These are phyloP conservation scores for Philereme vetulata DNA, from an alignment of 2,888 invertebrate genomes.

Conservation along the genomic window DNA sequence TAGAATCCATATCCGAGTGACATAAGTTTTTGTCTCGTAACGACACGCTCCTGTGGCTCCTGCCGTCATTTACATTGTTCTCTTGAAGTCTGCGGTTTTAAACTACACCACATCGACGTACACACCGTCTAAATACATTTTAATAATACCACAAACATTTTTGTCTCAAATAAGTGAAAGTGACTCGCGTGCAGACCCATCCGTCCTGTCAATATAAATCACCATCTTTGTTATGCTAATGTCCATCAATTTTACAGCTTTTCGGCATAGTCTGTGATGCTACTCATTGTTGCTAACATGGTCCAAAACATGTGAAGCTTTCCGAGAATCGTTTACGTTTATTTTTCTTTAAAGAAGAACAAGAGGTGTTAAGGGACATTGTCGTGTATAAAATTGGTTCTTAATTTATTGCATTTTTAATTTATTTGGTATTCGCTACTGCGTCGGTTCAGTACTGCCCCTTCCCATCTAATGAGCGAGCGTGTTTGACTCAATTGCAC, in stretches of 20 bases:
- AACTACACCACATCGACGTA: slow-evolving; percentile 62
- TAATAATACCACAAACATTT: slow-evolving; percentile 54
- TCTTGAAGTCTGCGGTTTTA: slow-evolving; percentile 67
- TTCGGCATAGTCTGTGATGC: slow-evolving; percentile 67
- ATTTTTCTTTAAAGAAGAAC: slow-evolving; percentile 46
- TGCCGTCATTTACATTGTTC: slow-evolving; percentile 65
- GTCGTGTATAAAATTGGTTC: slow-evolving; percentile 39
- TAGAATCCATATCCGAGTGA: slow-evolving; percentile 74
- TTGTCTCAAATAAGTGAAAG: slow-evolving; percentile 71
- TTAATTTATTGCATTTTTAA: slow-evolving; percentile 45
- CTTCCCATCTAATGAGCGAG: slow-evolving; percentile 77
- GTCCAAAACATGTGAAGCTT: slow-evolving; percentile 64
- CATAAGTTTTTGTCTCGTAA: slow-evolving; percentile 75
- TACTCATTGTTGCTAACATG: slow-evolving; percentile 59
- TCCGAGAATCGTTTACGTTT: slow-evolving; percentile 63
- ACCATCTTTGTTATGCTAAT: slow-evolving; percentile 80
- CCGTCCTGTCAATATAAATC: slow-evolving; percentile 70
- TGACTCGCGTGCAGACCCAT: slow-evolving; percentile 58
- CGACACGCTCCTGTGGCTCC: slow-evolving; percentile 67
- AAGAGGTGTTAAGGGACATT: slow-evolving; percentile 36
- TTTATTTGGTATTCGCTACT: slow-evolving; percentile 39
- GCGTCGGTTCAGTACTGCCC: slow-evolving; percentile 47
- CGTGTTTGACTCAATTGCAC: slow-evolving; percentile 83
- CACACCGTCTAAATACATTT: slow-evolving; percentile 55
- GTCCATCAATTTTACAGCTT: slow-evolving; percentile 69